Conservation (phyloP, 2,113 vertebrate species). For the Motacilla tschutschensis region DNA sequence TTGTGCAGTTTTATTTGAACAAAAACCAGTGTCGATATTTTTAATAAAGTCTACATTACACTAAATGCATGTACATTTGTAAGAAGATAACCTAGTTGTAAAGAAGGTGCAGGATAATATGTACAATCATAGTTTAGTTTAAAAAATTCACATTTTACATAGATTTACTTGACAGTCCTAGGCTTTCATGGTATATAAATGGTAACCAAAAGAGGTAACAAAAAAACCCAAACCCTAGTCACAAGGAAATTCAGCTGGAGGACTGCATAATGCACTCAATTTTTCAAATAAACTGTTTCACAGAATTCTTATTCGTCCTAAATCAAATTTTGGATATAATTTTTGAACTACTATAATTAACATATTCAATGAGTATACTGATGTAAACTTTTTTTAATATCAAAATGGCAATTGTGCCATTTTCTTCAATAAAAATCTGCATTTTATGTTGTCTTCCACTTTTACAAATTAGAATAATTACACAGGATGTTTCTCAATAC, state of each 20-base stretch:
- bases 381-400: conserved; percentile 17
- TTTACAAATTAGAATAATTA: conserved; percentile 37
- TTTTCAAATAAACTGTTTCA: conserved; percentile 10
- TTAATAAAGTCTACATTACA: conserved; percentile 41
- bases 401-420: background rate
- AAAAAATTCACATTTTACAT: conserved; percentile 68
- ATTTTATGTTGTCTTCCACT: conserved; percentile 16
- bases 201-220: conserved; percentile 24
- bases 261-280: background rate
- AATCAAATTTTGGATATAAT: background rate
- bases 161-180: conserved; percentile 46
- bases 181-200: conserved; percentile 27
- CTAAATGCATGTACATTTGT: conserved; percentile 52
- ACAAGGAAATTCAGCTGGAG: background rate
- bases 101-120: conserved; percentile 48
- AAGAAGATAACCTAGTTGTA: conserved; percentile 42
- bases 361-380: background rate
- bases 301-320: background rate
- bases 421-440: background rate
- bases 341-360: background rate
- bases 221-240: background rate
- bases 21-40: conserved; percentile 34
- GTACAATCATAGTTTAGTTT: conserved; percentile 56
- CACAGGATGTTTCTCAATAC: conserved; percentile 29
- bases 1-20: conserved; percentile 57